Evolutionary conservation across 2,113 vertebrate species (phyloP).

Genomic region (Lycaon pictus): DNA sequence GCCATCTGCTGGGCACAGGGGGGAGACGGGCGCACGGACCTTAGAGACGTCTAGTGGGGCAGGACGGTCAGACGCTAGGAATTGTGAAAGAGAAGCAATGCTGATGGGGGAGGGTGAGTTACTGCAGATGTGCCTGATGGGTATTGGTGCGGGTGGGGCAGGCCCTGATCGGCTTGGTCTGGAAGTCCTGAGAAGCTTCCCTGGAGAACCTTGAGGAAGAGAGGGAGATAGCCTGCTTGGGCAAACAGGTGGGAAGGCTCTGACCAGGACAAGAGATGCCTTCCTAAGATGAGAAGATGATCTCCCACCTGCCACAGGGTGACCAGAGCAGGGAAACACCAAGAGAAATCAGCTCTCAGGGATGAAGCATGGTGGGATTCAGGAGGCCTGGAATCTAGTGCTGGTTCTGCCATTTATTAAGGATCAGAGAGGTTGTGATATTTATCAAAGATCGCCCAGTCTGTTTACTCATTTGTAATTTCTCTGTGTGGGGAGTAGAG

Average conservation of each 20-base stretch:
- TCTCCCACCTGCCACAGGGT: neutral
- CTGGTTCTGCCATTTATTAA: neutral
- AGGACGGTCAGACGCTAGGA: neutral
- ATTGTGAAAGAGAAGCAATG: neutral
- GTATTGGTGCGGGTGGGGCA: no score
- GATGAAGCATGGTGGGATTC: neutral
- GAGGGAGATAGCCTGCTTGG: neutral
- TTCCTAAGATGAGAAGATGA: neutral
- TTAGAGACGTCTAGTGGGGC: neutral
- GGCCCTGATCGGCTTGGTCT: neutral
- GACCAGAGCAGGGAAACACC: neutral
- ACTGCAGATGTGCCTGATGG: neutral
- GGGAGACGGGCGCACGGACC: neutral
- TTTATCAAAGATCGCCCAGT: neutral
- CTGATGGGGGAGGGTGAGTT: rapidly evolving
- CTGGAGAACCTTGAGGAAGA: neutral
- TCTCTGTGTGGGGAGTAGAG: neutral
- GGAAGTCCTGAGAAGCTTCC: neutral
- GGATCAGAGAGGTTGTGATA: neutral
- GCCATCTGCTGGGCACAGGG: neutral
- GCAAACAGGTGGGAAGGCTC: neutral
- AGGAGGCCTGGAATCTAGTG: neutral
- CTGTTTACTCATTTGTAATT: neutral
- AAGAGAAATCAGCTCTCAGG: neutral
- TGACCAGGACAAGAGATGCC: neutral